Evolutionary conservation across 1,140 invertebrate genomes (phyloP), one percentile per base, ranked within the genome.

Genomic region (Nilaparvata lugens): DNA sequence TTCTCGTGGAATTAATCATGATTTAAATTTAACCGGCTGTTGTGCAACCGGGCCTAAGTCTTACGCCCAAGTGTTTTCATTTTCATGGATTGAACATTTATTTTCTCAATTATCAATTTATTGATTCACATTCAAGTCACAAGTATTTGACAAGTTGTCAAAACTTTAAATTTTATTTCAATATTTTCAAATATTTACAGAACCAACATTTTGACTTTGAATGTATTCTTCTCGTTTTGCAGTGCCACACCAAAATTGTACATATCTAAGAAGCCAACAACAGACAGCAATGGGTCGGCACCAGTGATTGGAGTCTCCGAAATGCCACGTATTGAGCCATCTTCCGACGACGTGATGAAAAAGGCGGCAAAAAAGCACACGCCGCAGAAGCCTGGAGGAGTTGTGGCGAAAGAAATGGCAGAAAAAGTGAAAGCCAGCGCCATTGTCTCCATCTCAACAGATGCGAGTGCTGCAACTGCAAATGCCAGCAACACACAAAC

Each of bases 401-500:
- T 23, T 23, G 80, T 81, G 71, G 78, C 78, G 5, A 83, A 77
- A 67, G 80, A 81, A 9, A 80, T 83, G 62, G 78, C 83, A 56
- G 79, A 75, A 40, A 82, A 83, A 67, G 79, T 81, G n/a, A 77
- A 77, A 60, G 79, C 80, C 1, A 83, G 83, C 18, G 75, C 77
- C 66, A 76, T 69, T 16, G 69, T 65, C 23, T 65, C 70, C 18
- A 67, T 66, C 13, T 64, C 65, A 31, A 69, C 56, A 60, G 55
- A 55, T 42, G 68, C 19, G 31, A 53, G 53, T 54, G 66, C 58
- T 6, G 38, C 51, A 60, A 62, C 11, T 28, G 65, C 1, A 65
- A 68, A 6, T 55, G 64, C 31, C 31, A 35, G 1, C 31, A 35
- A 35, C 31, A 16, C 45, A 19, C 16, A 62, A 62, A 56, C 58